These are phyloP conservation scores for Aramus guarauna DNA, from an alignment of 2,113 vertebrate species.

Conservation along the genomic window DNA sequence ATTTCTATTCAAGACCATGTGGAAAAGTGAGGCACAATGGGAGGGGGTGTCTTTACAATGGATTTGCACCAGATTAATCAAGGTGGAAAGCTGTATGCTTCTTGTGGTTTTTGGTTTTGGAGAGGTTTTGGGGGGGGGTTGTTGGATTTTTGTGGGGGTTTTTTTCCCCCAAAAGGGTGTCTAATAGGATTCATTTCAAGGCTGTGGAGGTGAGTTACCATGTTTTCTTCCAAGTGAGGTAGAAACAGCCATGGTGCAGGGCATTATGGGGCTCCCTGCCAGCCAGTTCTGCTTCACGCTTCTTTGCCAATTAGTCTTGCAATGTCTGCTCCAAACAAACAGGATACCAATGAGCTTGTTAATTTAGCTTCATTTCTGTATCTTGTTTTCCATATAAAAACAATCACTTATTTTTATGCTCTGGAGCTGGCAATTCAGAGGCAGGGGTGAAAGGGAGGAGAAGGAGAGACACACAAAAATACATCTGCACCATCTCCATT, in stretches of 20 bases:
- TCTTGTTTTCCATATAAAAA: not conserved
- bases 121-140: no score
- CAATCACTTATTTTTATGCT: not conserved
- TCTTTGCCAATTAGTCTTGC: not conserved
- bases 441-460: not conserved
- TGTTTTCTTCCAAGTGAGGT: not conserved
- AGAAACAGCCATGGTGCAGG: not conserved
- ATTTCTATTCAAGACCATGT: not conserved
- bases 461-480: not conserved
- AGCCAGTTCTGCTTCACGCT: not conserved
- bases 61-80: not conserved
- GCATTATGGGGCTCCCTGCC: not conserved
- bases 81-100: not conserved
- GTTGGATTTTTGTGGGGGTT: no score
- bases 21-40: not conserved
- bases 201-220: constrained; percentile 18
- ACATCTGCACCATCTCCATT: not conserved
- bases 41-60: not conserved
- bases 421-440: not conserved
- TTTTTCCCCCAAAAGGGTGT: not conserved
- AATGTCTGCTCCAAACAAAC: not conserved
- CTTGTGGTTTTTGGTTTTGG: not conserved
- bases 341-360: not conserved
- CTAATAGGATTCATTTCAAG: constrained; percentile 72
- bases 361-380: not conserved